Evolutionary conservation across 2,888 invertebrate genomes (phyloP), one percentile per base, ranked within the genome.

Genomic region (Diarsia rubi): DNA sequence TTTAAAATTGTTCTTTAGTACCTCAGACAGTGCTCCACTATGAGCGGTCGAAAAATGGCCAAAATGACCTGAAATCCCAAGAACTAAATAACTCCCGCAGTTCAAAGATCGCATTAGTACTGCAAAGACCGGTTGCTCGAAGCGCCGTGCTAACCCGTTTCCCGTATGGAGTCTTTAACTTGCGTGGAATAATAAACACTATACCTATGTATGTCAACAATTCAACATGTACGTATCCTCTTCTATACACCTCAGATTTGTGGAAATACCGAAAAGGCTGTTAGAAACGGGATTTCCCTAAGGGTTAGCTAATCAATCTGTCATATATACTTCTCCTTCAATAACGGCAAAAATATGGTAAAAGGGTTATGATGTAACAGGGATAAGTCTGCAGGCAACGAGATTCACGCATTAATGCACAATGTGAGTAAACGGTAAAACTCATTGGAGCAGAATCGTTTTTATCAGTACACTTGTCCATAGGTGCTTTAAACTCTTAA

Each of bases 31-130:
- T 68, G 19, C 44, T 24, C 47, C 24, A 57, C 2, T 66, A 49
- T 24, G 19, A 1, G 42, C 44, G 9, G 12, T 21, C 27, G 44
- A 49, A 67, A 69, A 73, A 31, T 31, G 49, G 16, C 4, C 37
- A 12, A 72, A 24, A 49, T 54, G n/a, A 11, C 64, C 64, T 64
- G 54, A 60, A 75, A 79, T 72, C 57, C n/a, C 63, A 42, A 42
- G 54, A 59, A 73, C 49, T 69, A 76, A 69, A 73, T 69, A 77
- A 69, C 62, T 74, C 42, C 44, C 66, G 49, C 68, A 79, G 84
- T 81, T 81, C 80, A 85, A 80, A 83, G 77, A 79, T 81, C 78
- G 74, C 83, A 69, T 81, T 64, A 78, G 75, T 79, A 52, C 77
- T 70, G 73, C 71, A 62, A 73, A 76, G 70, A 80, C 81, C 81